These are phyloP conservation scores for Lypha dubia DNA, from an alignment of 2,888 invertebrate species.

Conservation along the genomic window DNA sequence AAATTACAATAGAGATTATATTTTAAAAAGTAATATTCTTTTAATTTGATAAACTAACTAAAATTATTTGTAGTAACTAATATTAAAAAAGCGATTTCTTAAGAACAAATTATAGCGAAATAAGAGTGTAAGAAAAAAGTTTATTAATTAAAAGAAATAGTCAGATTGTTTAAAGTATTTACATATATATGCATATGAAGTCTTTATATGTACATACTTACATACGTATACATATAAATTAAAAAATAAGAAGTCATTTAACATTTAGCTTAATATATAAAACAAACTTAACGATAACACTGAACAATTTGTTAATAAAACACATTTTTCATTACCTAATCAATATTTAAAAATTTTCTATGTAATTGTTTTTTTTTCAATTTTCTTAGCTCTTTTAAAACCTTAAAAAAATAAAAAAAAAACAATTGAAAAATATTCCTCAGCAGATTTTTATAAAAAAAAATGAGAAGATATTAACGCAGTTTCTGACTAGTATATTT, in stretches of 20 bases:
- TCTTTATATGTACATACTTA: too few relatives aligned
- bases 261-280: conserved; percentile 29
- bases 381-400: conserved; percentile 29
- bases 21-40: conserved; percentile 59
- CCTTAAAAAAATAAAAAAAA: conserved; percentile 28
- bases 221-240: neutral
- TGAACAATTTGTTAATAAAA: conserved; percentile 36
- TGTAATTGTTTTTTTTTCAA: conserved; percentile 10
- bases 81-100: conserved; percentile 6
- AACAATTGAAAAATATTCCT: conserved; percentile 27
- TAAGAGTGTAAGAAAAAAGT: neutral
- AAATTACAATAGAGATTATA: conserved; percentile 59
- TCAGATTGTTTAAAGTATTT: neutral
- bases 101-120: conserved; percentile 19
- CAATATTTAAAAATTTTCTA: conserved; percentile 3
- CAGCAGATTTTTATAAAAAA: conserved; percentile 29
- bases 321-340: conserved; percentile 31
- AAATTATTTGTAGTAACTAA: conserved; percentile 25
- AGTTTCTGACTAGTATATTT: conserved; percentile 70
- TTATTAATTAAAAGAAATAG: neutral
- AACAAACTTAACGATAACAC: conserved; percentile 51
- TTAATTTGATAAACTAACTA: conserved; percentile 61
- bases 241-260: conserved; percentile 26
- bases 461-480: conserved; percentile 30
- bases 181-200: neutral